A percentile compares a stretch with the other conserved stretches of the same genome.
These are phyloP conservation scores for Emydocephalus ijimae DNA, from an alignment of 2,113 vertebrate species.

Conservation along the genomic window DNA sequence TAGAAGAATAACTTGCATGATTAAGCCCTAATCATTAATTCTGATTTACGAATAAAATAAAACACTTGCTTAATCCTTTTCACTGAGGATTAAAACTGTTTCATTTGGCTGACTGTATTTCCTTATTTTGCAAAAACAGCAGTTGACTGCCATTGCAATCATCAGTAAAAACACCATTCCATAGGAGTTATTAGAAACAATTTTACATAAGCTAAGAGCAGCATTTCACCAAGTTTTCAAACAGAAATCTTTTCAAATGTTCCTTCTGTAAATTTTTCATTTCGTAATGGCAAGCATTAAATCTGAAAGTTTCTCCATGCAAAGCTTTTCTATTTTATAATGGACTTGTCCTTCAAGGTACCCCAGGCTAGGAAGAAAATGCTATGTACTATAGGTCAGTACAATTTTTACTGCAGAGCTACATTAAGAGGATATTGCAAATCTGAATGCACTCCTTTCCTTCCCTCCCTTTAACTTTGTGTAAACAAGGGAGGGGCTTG, in stretches of 20 bases:
- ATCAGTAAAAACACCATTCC: not conserved
- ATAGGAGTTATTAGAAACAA: not conserved
- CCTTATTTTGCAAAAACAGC: not conserved
- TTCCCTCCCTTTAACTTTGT: not conserved
- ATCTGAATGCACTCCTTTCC: not conserved
- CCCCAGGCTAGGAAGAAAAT: not conserved
- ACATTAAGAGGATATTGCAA: not conserved
- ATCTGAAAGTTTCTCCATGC: not conserved
- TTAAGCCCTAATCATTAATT: not conserved
- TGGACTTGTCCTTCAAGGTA: not conserved
- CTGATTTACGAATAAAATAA: not conserved
- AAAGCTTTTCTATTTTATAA: not conserved
- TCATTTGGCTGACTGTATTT: not conserved
- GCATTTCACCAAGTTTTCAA: not conserved
- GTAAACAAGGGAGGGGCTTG: not conserved
- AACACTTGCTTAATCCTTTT: not conserved
- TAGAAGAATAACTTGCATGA: not conserved
- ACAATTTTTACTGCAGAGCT: not conserved
- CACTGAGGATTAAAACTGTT: not conserved
- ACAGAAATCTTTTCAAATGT: not conserved
- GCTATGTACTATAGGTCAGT: not conserved
- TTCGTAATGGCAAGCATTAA: not conserved
- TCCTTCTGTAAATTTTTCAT: not conserved
- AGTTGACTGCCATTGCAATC: not conserved
- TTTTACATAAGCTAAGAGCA: not conserved